Evolutionary conservation across 2,888 invertebrate species (phyloP), one percentile per base, ranked within the genome.

Genomic region (Belgica antarctica): DNA sequence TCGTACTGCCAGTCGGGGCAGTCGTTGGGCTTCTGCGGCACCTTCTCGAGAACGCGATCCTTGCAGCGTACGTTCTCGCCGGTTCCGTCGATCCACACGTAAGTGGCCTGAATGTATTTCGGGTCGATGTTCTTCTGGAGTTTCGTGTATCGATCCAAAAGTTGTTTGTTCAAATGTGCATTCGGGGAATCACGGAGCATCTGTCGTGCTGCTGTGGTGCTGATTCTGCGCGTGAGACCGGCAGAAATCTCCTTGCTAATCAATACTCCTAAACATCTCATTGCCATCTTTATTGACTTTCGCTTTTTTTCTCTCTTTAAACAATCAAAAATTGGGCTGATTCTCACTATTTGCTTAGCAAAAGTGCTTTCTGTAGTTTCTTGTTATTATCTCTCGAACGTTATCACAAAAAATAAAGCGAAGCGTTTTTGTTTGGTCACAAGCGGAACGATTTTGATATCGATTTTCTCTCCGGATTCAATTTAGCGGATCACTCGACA

Each of bases 11-110:
- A 90, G 63, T 86, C 83, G 0, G 90, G 90, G 46, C 88, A 78
- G 75, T 89, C 87, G 80, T 81, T 76, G 61, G 84, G 78, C 8
- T 78, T 75, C 74, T 83, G 83, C 1, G 90, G 89, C 2, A 85
- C 79, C 74, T 84, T 86, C 75, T 87, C 84, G 27, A 90, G 79
- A 0, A 89, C 88, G 72, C 87, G 83, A 63, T 88, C 87, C 76
- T 90, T 90, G 41, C 85, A 82, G 19, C 91, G 82, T 10, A 90
- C 73, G 74, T 86, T 81, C 75, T 89, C 87, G 1, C 89, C 89
- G 0, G 84, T 84, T 2, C 90, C 90, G 74, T 91, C 91, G 71
- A 92, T 84, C 90, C 90, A 91, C 0, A 90, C 81, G 76, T 90
- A 91, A 65, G 84, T 84, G 15, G 84, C 86, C 71, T 87, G 83